Evolutionary conservation across 2,113 vertebrate species (phyloP).

Genomic region (Equus przewalskii): DNA sequence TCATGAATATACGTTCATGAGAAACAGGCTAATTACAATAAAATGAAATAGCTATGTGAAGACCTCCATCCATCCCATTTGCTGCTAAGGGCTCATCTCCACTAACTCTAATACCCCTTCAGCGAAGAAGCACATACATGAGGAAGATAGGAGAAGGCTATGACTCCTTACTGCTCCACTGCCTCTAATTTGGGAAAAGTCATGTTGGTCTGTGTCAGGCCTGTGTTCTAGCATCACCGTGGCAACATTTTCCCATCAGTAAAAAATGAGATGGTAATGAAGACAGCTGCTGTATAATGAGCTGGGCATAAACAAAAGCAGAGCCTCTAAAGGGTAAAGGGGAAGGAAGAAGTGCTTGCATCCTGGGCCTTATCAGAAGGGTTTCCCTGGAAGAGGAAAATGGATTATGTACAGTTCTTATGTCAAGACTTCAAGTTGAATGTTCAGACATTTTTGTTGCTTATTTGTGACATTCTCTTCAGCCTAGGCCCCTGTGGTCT

Average conservation of each 20-base stretch:
- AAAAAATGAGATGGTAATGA: constrained; percentile 3
- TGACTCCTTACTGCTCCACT: background rate
- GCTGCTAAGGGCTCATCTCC: background rate
- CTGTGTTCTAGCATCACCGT: constrained; percentile 30
- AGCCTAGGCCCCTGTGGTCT: background rate
- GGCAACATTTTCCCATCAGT: background rate
- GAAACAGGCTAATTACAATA: background rate
- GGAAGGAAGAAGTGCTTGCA: background rate
- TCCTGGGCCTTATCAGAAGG: background rate
- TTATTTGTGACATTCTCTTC: background rate
- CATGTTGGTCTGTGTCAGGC: background rate
- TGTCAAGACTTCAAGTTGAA: background rate
- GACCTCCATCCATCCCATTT: background rate
- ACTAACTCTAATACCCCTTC: background rate
- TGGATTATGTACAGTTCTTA: background rate
- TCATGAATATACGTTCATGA: background rate
- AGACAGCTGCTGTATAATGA: background rate
- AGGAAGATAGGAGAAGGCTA: background rate
- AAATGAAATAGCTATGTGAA: background rate
- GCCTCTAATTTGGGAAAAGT: background rate
- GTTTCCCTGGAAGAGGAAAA: background rate
- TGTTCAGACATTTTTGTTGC: background rate
- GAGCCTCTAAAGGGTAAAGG: background rate
- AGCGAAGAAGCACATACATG: background rate
- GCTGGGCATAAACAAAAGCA: background rate